Evolutionary conservation across 2,888 invertebrate species (phyloP), one percentile per base, ranked within the genome.

Genomic region (Hofmannophila pseudospretella): DNA sequence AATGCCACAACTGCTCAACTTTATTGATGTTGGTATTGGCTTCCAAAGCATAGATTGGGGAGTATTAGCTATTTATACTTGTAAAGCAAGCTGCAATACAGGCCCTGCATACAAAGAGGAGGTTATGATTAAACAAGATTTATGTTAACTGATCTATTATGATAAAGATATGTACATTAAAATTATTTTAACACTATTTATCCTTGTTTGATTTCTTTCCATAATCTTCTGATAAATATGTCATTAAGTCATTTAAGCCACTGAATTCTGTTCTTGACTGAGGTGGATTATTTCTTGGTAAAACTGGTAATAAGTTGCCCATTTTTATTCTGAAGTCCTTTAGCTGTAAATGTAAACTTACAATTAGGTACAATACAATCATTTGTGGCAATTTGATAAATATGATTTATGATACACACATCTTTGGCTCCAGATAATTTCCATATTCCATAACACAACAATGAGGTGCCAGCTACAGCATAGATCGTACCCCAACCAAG

Each of bases 401-500:
- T n/a, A n/a, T n/a, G n/a, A n/a, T n/a, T n/a, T n/a, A n/a, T n/a
- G 19, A 19, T n/a, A 79, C 89, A 89, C 87, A 96, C 95, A 88
- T 93, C 90, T 58, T 90, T 90, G 13, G 96, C 96, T 37, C 96
- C 97, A 26, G 96, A 92, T 8, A 96, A 62, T 77, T 96, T 97
- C 95, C 96, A 97, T 41, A 96, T 89, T 7, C 92, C 90, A 74
- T 92, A 96, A 66, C 93, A 95, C 35, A 97, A 72, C 33, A 93
- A 71, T 5, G 95, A 90, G 37, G 96, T 95, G 0, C 97, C 97
- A 22, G 93, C 85, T n/a, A 96, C 80, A 0, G 97, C 96, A 76
- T 94, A 96, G 0, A 96, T 48, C 0, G 95, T 93, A 2, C 96
- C 97, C 93, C 95, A 94, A 4, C 93, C 94, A 0, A 98, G 84